Evolutionary conservation across 2,113 vertebrate species (phyloP), one percentile per base, ranked within the genome.

Genomic region (Salvator merianae): DNA sequence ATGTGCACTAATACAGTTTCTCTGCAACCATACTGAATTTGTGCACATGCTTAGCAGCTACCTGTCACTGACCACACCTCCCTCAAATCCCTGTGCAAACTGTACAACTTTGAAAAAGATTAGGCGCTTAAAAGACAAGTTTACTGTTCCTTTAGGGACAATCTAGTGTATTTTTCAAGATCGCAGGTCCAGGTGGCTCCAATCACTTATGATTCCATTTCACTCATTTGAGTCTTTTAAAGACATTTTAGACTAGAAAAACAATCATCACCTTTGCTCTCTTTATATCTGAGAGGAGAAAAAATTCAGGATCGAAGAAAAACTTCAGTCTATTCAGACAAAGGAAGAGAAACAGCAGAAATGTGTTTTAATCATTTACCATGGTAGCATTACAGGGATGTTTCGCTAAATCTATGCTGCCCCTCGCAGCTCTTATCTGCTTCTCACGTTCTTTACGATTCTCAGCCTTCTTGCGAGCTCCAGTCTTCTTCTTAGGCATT

Each of bases 401-500:
- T 93, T 99, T 99, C 9, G 98, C 99, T 93, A 99, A 94, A 85
- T 99, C 98, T 0, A 99, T 93, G 78, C 96, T 95, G 36, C 96
- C 96, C 86, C 97, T 94, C 40, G 97, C 97, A 30, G 98, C 98
- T 84, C 98, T 95, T 47, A 81, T 97, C 86, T 98, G 98, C 86
- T 99, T 99, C 88, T 99, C 98, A 40, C 99, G 97, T 82, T 99
- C 98, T 84, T 97, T 97, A 0, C 99, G 98, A 86, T 89, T 99
- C 91, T 99, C 99, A 0, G 98, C 98, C 92, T 99, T 99, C 93
- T 99, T 99, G 28, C 99, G 96, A 1, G 99, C 98, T 0, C 99
- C 99, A 0, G 99, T 99, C 96, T 99, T 99, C 92, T 99, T 99
- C 77, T 99, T 99, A 7, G 99, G 98, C 99, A 99, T 99, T 70